A percentile compares a stretch with the other conserved stretches of the same genome.
Evolutionary conservation across 1,140 invertebrate species (phyloP).

Genomic region (Drosophila suzukii): DNA sequence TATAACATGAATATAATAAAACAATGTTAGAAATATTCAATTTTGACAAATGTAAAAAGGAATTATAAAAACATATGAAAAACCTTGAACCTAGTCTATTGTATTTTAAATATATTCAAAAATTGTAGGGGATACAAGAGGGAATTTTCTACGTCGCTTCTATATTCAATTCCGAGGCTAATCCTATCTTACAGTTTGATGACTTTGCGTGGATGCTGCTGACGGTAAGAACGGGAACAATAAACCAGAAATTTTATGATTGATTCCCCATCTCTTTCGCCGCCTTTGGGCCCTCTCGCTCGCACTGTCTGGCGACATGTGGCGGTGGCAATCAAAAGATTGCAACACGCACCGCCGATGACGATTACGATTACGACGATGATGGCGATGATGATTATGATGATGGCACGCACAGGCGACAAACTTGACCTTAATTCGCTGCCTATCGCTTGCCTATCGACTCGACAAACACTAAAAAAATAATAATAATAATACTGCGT

Average conservation of each 20-base stretch:
- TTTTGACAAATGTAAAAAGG: no score
- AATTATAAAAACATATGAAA: no score
- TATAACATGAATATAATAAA: no score
- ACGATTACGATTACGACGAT: conserved; percentile 6
- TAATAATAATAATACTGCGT: conserved; percentile 37
- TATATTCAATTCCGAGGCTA: not conserved
- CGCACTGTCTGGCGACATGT: conserved; percentile 44
- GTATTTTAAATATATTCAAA: no score
- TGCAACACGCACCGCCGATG: conserved; percentile 49
- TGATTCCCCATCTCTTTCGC: conserved; percentile 18
- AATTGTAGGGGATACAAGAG: not conserved
- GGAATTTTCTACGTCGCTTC: not conserved
- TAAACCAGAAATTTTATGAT: conserved; percentile 49
- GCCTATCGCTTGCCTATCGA: conserved; percentile 42
- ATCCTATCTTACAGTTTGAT: conserved; percentile 22
- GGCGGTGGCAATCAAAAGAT: conserved; percentile 47
- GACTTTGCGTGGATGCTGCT: conserved; percentile 23
- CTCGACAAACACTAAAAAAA: conserved; percentile 28
- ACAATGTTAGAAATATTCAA: no score
- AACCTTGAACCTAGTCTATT: no score
- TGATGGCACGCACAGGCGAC: conserved; percentile 54
- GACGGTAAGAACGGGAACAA: conserved; percentile 20
- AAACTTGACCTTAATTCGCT: conserved; percentile 62
- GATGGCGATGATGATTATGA: conserved; percentile 26
- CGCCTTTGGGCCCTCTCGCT: not conserved